These are phyloP conservation scores for Talpa occidentalis DNA, from an alignment of 2,113 vertebrate genomes.

Conservation along the genomic window DNA sequence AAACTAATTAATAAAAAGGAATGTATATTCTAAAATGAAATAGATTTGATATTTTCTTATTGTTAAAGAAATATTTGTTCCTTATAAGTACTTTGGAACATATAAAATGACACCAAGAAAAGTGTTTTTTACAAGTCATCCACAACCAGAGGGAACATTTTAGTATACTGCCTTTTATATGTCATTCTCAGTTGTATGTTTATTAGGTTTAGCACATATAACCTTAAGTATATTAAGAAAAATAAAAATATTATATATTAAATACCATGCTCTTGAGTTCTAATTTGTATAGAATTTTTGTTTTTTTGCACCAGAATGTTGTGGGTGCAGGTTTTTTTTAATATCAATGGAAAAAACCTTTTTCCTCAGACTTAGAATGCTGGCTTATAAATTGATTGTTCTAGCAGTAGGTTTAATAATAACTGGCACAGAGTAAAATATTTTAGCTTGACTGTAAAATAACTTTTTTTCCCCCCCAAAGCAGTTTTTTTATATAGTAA, in stretches of 20 bases:
- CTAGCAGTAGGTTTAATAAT: neutral
- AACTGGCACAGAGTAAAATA: neutral
- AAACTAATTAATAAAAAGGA: constrained; percentile 1
- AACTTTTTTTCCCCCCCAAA: neutral
- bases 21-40: neutral
- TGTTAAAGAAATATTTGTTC: constrained; percentile 6
- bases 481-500: neutral
- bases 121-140: neutral
- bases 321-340: neutral
- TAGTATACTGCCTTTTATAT: neutral
- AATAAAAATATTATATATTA: neutral
- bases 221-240: neutral
- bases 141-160: neutral
- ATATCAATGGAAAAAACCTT: neutral
- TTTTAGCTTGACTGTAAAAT: neutral
- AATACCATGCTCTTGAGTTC: neutral
- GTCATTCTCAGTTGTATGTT: neutral
- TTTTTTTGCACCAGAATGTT: neutral
- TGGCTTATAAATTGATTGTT: neutral
- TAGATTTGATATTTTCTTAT: neutral
- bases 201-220: neutral
- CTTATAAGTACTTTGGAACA: neutral
- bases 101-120: neutral
- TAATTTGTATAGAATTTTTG: neutral
- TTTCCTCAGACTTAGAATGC: neutral